These are phyloP conservation scores for Distichodus sexfasciatus DNA, from an alignment of 2,797 vertebrate species.

Conservation along the genomic window DNA sequence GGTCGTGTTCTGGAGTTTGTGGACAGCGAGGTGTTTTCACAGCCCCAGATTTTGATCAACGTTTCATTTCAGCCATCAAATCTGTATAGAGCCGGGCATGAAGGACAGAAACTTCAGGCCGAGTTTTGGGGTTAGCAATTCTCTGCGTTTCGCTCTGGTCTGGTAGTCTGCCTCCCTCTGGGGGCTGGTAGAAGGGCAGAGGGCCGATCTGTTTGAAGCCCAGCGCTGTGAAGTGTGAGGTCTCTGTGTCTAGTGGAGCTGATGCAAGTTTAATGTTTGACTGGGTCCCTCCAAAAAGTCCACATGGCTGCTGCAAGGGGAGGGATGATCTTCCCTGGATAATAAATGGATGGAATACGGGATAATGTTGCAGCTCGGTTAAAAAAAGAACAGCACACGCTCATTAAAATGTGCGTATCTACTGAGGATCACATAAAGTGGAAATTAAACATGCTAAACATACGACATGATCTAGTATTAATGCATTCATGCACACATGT, in stretches of 20 bases:
- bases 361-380: conserved; percentile 12
- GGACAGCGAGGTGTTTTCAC: neutral
- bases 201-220: conserved; percentile 35
- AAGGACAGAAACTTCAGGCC: neutral
- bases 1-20: neutral
- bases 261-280: conserved; percentile 37
- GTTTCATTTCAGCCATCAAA: conserved; percentile 4
- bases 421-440: conserved; percentile 9
- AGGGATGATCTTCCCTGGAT: neutral
- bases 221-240: conserved; percentile 25
- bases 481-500: neutral
- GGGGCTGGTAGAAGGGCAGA: conserved; percentile 1
- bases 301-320: neutral
- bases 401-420: conserved; percentile 3
- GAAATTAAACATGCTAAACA: conserved; percentile 11
- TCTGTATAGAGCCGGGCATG: neutral
- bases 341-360: neutral
- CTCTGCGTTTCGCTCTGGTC: neutral
- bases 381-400: neutral
- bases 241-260: conserved; percentile 19
- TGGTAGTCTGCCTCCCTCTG: conserved; percentile 8
- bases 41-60: conserved; percentile 7
- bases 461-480: neutral
- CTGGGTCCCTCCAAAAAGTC: neutral
- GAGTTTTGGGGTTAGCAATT: conserved; percentile 1